phyloP scores from a whole-genome alignment of 2,113 vertebrate species.

The Tachysurus vachellii region DNA sequence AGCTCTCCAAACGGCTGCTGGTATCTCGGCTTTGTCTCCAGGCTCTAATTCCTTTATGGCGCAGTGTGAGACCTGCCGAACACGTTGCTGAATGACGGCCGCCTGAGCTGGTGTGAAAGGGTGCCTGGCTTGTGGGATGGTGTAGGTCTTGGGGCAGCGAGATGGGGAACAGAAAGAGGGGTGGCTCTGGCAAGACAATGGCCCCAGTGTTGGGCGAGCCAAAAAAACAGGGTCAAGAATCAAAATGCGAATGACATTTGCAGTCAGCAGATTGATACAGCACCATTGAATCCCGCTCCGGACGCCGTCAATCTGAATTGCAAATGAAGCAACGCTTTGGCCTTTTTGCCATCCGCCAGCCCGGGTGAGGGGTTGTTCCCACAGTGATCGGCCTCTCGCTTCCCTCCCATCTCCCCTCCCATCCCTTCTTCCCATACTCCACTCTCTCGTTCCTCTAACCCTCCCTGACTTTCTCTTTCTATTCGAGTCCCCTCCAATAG shows the following conservation, averaged over 20 bases:
- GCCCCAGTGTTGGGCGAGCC: conserved; percentile 69
- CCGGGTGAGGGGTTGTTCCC: conserved; percentile 70
- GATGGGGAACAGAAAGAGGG: conserved; percentile 56
- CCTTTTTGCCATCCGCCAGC: conserved; percentile 68
- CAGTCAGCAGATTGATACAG: conserved; percentile 81
- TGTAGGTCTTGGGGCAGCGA: conserved; percentile 69
- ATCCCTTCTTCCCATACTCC: conserved; percentile 73
- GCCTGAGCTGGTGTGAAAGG: conserved; percentile 67
- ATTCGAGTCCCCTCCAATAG: conserved; percentile 41
- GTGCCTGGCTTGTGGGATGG: conserved; percentile 72
- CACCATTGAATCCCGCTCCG: conserved; percentile 75
- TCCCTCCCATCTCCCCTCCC: conserved; percentile 53
- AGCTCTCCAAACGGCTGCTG: conserved; percentile 61
- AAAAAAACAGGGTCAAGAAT: conserved; percentile 77
- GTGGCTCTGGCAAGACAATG: conserved; percentile 68
- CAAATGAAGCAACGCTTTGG: conserved; percentile 73
- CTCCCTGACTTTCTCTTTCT: conserved; percentile 56
- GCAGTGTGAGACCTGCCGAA: conserved; percentile 70
- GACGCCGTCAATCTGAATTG: conserved; percentile 78
- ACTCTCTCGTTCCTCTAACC: conserved; percentile 64
- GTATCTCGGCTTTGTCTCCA: conserved; percentile 53
- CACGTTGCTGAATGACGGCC: conserved; percentile 75
- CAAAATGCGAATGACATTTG: conserved; percentile 81
- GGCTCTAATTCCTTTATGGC: conserved; percentile 67
- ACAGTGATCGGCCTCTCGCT: conserved; percentile 70